Base-by-base conservation (phyloP, 2,113 vertebrate genomes). In the Ellobius talpinus region DNA sequence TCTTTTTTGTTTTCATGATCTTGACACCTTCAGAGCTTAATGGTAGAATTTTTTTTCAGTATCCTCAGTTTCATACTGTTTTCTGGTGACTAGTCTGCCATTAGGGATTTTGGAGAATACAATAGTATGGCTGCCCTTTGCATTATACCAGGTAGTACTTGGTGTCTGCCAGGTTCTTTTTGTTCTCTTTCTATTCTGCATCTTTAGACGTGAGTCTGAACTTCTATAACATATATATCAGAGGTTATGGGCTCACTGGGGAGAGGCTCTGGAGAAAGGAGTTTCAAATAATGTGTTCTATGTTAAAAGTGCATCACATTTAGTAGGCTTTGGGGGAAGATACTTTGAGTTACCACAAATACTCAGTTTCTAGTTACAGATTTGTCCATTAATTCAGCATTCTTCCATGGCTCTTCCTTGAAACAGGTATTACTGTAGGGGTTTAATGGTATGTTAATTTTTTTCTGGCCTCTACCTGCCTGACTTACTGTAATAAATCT, bases 1-100 rank as follows among this genome's bases (percentile, higher is more conserved):
- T 58, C 1, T 73, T 84, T 96, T 82, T 92, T n/a, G 2, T 94
- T 72, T 92, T 73, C 70, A 73, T 91, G 77, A 73, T 42, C 33
- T 42, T 91, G 45, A 84, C 23, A 52, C n/a, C 73, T 95, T 8
- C 52, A 39, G 65, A 42, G 14, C 26, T 39, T 68, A 63, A 42
- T 82, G 55, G 52, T 11, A 94, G 52, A 79, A 72, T 68, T 73
- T 50, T 47, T 47, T 91, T 58, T n/a, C 24, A 39, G 5, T 39
- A 17, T 42, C 33, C 65, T 89, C 16, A n/a, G 5, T 87, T 90
- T 82, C 36, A 19, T 17, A 50, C 10, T 55, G 9, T 90, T 90
- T 92, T 63, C 61, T 92, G 13, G 17, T 87, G 33, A 29, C 66
- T 76, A 66, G 31, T 61, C 31, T 74, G 24, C 76, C 4, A 26